Conservation (phyloP, 2,113 vertebrate genomes). For the Anarrhichthys ocellatus region DNA sequence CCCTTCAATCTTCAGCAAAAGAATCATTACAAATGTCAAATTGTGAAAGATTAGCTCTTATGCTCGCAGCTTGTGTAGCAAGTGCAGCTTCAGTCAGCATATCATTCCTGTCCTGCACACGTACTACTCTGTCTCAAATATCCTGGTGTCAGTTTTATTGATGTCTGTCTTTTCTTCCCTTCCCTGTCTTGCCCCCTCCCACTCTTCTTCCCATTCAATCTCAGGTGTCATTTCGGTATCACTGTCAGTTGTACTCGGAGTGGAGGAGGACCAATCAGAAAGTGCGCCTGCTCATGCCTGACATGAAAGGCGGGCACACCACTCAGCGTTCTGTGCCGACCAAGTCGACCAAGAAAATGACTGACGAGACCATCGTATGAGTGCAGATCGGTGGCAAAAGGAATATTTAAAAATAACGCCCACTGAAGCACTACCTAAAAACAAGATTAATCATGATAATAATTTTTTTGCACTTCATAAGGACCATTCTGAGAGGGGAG, state of each 20-base stretch:
- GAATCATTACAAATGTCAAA: background rate
- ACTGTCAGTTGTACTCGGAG: slow-evolving; percentile 95
- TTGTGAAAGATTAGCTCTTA: background rate
- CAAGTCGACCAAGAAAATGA: slow-evolving; percentile 89
- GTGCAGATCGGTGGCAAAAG: slow-evolving; percentile 47
- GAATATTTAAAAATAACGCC: slow-evolving; percentile 64
- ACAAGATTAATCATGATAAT: slow-evolving; percentile 65
- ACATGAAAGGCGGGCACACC: slow-evolving; percentile 81
- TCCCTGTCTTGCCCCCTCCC: background rate
- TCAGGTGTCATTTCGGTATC: slow-evolving; percentile 95
- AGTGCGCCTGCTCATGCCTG: slow-evolving; percentile 88
- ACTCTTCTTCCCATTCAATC: slow-evolving; percentile 11
- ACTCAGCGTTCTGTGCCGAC: slow-evolving; percentile 85
- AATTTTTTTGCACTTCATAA: slow-evolving; percentile 79
- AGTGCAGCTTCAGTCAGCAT: background rate
- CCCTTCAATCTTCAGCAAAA: background rate
- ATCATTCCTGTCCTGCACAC: background rate
- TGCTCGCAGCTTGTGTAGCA: background rate
- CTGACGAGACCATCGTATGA: slow-evolving; percentile 93
- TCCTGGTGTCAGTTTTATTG: slow-evolving; percentile 38
- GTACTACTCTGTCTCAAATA: slow-evolving; percentile 42
- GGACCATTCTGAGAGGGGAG: slow-evolving; percentile 70
- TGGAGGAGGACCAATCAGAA: slow-evolving; percentile 97
- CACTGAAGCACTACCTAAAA: slow-evolving; percentile 65
- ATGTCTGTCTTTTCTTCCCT: slow-evolving; percentile 25